Conservation (phyloP, 2,797 vertebrate genomes). For the Periophthalmus magnuspinnatus region DNA sequence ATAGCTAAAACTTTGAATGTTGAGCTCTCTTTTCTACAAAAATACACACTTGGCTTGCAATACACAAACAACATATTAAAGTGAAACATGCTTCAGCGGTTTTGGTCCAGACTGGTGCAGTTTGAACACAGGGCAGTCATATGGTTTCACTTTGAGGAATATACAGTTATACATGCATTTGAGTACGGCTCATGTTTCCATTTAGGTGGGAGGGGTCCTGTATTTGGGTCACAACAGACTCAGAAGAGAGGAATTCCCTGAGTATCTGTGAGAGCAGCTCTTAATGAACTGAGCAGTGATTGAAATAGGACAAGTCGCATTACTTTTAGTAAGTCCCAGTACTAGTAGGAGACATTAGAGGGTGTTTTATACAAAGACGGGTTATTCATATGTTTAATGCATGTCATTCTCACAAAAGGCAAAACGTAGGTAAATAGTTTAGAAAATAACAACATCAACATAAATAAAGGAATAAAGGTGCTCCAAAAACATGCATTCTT, state of each 20-base stretch:
- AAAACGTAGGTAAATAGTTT: background rate
- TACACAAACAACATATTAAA: slow-evolving; percentile 45
- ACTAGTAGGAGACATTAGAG: background rate
- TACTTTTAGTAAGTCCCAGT: slow-evolving; percentile 51
- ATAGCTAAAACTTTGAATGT: slow-evolving; percentile 43
- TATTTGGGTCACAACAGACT: slow-evolving; percentile 78
- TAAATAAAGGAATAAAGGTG: too few species aligned
- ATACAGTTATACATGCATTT: slow-evolving; percentile 69
- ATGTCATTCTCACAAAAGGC: background rate
- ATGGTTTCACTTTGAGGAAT: slow-evolving; percentile 80
- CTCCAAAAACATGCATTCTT: too few species aligned
- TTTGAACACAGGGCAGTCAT: slow-evolving; percentile 62
- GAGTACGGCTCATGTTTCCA: slow-evolving; percentile 75
- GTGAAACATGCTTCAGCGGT: slow-evolving; percentile 48
- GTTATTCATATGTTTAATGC: background rate
- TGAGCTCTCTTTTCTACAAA: slow-evolving; percentile 48
- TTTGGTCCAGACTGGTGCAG: slow-evolving; percentile 41
- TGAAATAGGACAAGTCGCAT: slow-evolving; percentile 58
- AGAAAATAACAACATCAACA: background rate
- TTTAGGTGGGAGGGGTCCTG: slow-evolving; percentile 72
- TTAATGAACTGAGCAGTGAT: slow-evolving; percentile 68
- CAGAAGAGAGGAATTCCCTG: slow-evolving; percentile 68
- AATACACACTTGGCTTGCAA: slow-evolving; percentile 22
- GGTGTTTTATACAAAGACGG: background rate
- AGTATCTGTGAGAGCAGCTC: slow-evolving; percentile 52